phyloP scores from a whole-genome alignment of 2,113 vertebrate species.

The Anguilla japonica region DNA sequence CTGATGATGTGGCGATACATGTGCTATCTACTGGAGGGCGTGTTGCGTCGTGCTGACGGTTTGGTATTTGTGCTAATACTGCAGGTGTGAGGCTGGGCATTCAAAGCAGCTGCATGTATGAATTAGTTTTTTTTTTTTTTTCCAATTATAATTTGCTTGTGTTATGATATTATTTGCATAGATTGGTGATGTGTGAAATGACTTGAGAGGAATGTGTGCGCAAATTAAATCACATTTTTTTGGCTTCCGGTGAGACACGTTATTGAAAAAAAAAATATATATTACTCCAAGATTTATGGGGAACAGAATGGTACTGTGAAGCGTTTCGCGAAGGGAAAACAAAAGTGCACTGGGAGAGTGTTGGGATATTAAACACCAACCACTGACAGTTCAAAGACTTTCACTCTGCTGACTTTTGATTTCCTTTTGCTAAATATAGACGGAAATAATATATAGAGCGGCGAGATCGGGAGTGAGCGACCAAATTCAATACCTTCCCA shows the following conservation, averaged over 20 bases:
- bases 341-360: conserved; percentile 5
- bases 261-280: conserved; percentile 19
- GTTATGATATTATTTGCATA: conserved; percentile 31
- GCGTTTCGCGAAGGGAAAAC: conserved; percentile 14
- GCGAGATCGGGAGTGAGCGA: conserved; percentile 39
- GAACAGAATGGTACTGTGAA: conserved; percentile 31
- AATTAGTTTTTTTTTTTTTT: conserved; percentile 22
- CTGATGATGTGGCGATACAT: background rate
- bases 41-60: background rate
- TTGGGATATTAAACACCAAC: conserved; percentile 2
- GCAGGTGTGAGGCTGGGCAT: conserved; percentile 11
- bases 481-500: conserved; percentile 60
- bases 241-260: conserved; percentile 14
- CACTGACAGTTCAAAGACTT: conserved; percentile 13
- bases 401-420: conserved; percentile 34
- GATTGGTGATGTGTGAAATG: conserved; percentile 35
- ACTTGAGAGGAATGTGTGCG: conserved; percentile 25
- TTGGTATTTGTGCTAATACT: background rate
- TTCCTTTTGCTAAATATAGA: conserved; percentile 30
- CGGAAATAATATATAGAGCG: conserved; percentile 32
- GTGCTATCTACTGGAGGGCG: background rate
- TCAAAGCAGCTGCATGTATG: conserved; percentile 16
- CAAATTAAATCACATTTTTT: conserved; percentile 19
- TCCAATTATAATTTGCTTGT: conserved; percentile 26
- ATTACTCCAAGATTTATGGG: background rate